Evolutionary conservation across 2,888 invertebrate species (phyloP).

Genomic region (Meandrusa payeni): DNA sequence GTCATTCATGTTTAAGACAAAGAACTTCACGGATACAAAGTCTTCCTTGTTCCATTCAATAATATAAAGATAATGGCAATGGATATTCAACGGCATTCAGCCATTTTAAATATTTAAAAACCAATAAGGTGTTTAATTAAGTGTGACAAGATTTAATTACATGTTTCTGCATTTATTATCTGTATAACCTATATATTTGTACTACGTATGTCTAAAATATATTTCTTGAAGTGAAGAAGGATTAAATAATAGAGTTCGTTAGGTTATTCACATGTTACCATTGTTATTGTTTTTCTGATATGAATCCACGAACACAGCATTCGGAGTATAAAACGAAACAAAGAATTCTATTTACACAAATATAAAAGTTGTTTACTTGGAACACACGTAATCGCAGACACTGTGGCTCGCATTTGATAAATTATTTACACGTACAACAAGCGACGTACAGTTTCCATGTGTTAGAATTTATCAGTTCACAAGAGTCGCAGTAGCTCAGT

Average conservation of each 20-base stretch:
- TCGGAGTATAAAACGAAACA: constrained; percentile 21
- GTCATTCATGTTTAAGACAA: constrained; percentile 11
- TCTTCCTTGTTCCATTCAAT: constrained; percentile 5
- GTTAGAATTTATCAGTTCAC: constrained; percentile 1
- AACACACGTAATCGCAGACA: constrained; percentile 28
- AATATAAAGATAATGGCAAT: neutral
- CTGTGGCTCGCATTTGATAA: constrained; percentile 23
- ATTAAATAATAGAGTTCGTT: constrained; percentile 26
- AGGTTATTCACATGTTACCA: constrained; percentile 22
- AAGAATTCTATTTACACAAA: constrained; percentile 24
- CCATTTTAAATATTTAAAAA: too few relatives aligned
- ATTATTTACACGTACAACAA: constrained; percentile 1
- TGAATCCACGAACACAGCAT: constrained; percentile 24
- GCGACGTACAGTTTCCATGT: constrained; percentile 4
- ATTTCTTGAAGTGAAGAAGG: constrained; percentile 4
- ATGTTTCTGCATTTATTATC: too few relatives aligned
- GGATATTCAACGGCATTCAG: constrained; percentile 31
- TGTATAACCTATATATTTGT: too few relatives aligned
- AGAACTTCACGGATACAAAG: constrained; percentile 11
- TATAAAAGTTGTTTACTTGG: constrained; percentile 20
- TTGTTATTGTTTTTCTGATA: constrained; percentile 17
- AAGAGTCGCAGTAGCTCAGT: neutral
- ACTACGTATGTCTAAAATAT: too few relatives aligned
- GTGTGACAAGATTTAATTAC: too few relatives aligned
- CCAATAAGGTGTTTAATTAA: too few relatives aligned